phyloP scores from a whole-genome alignment of 2,888 invertebrate species.

The Andrena bucephala region DNA sequence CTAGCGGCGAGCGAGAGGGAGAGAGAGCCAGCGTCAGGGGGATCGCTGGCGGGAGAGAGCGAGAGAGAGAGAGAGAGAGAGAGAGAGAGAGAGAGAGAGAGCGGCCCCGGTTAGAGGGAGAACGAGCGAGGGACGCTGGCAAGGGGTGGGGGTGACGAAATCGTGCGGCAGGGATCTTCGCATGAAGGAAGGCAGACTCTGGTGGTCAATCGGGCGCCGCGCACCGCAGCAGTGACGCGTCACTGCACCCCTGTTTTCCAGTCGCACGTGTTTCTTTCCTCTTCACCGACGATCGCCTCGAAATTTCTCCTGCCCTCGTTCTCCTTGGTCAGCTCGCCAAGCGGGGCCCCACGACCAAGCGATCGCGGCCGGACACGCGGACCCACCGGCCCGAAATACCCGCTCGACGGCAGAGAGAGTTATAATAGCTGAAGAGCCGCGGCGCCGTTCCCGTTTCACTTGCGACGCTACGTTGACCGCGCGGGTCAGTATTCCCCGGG shows the following conservation, averaged over 20 bases:
- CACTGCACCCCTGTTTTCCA: constrained; percentile 83
- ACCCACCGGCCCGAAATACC: constrained; percentile 31
- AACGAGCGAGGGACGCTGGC: constrained; percentile 42
- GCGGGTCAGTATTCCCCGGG: background rate
- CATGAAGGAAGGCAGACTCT: constrained; percentile 83
- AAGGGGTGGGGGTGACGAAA: constrained; percentile 77
- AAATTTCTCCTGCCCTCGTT: constrained; percentile 74
- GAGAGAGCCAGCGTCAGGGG: constrained; percentile 23
- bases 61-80: too few species aligned
- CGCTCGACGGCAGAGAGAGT: constrained; percentile 9
- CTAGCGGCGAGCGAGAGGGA: constrained; percentile 6
- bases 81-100: constrained; percentile 46
- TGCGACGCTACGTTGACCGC: background rate
- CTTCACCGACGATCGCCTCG: constrained; percentile 79
- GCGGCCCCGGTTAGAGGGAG: constrained; percentile 48
- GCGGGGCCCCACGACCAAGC: constrained; percentile 51
- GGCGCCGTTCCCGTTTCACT: constrained; percentile 26
- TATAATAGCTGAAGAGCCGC: constrained; percentile 10
- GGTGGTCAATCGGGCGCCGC: constrained; percentile 85
- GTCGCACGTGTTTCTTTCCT: constrained; percentile 82
- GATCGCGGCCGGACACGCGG: constrained; percentile 35
- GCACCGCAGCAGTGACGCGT: constrained; percentile 84
- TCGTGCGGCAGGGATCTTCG: constrained; percentile 79
- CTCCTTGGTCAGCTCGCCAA: constrained; percentile 61
- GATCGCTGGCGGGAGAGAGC: constrained; percentile 35